These are phyloP conservation scores for Meteorus sp. DNA, from an alignment of 1,140 invertebrate genomes.

Conservation along the genomic window DNA sequence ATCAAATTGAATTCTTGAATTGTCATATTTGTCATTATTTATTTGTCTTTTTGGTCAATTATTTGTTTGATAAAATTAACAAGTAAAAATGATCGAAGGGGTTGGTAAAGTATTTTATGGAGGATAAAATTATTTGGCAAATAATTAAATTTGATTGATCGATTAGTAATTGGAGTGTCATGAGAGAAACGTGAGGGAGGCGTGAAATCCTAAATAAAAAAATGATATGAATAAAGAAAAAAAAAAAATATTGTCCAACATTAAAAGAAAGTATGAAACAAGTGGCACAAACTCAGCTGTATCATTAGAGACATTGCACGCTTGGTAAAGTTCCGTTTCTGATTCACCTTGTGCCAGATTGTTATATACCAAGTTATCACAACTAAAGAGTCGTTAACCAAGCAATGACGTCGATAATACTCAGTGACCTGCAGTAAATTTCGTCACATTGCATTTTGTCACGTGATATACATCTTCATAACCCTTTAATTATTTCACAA, in stretches of 20 bases:
- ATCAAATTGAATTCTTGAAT: too few relatives aligned
- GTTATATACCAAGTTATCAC: conserved; percentile 31
- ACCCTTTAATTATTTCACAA: neutral
- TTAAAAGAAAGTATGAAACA: neutral
- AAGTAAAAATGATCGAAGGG: too few relatives aligned
- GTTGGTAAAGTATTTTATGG: too few relatives aligned
- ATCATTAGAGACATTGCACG: conserved; percentile 23
- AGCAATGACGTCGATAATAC: conserved; percentile 22
- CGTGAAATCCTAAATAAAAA: neutral
- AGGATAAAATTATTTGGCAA: too few relatives aligned
- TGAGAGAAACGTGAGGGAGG: too few relatives aligned
- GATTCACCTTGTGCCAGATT: conserved; percentile 44
- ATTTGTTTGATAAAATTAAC: too few relatives aligned
- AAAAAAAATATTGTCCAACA: too few relatives aligned
- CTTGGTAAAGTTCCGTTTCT: conserved; percentile 30
- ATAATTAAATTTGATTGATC: too few relatives aligned
- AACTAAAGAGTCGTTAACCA: conserved; percentile 15
- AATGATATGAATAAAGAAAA: neutral
- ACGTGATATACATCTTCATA: neutral
- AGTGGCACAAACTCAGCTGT: conserved; percentile 1
- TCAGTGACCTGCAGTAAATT: neutral
- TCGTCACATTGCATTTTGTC: neutral
- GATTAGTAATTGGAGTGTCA: too few relatives aligned
- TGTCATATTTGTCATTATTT: too few relatives aligned
- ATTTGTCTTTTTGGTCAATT: too few relatives aligned